phyloP scores from a whole-genome alignment of 2,888 invertebrate genomes.

The Meiosimyza decipiens region DNA sequence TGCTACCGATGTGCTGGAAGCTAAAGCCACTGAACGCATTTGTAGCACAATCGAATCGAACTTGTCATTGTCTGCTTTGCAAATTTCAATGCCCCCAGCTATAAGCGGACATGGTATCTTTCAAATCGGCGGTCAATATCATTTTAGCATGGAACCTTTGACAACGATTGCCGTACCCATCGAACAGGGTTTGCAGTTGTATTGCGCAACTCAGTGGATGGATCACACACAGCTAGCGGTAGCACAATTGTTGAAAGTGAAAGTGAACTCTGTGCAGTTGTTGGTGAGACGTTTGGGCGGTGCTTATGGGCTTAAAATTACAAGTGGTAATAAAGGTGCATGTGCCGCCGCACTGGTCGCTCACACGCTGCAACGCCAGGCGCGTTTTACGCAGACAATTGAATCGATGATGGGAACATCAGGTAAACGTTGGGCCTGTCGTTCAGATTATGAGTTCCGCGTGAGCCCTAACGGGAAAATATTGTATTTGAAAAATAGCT shows the following conservation, averaged over 20 bases:
- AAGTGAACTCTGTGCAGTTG: slow-evolving; percentile 75
- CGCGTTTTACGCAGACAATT: slow-evolving; percentile 76
- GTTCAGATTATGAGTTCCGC: slow-evolving; percentile 74
- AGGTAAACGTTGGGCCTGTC: slow-evolving; percentile 74
- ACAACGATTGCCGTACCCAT: slow-evolving; percentile 73
- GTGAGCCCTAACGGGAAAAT: slow-evolving; percentile 74
- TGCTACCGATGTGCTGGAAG: too few relatives aligned
- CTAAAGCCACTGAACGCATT: too few relatives aligned
- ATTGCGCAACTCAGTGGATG: slow-evolving; percentile 73
- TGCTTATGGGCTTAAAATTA: slow-evolving; percentile 80
- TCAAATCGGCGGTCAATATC: slow-evolving; percentile 74
- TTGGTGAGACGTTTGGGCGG: slow-evolving; percentile 80
- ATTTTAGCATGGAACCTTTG: slow-evolving; percentile 80
- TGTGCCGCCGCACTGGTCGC: slow-evolving; percentile 78
- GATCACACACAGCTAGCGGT: slow-evolving; percentile 71
- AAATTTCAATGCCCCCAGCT: slow-evolving; percentile 16
- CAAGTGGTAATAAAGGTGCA: slow-evolving; percentile 70
- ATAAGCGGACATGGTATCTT: slow-evolving; percentile 67
- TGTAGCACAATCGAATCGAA: too few relatives aligned
- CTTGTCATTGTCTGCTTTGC: too few relatives aligned
- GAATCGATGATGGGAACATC: slow-evolving; percentile 76
- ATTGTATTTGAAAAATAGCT: slow-evolving; percentile 71
- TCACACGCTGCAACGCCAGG: slow-evolving; percentile 70
- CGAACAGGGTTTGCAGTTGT: slow-evolving; percentile 78
- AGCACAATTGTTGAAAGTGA: slow-evolving; percentile 69